Percentiles rank a stretch among this genome's conserved stretches.
Conservation (phyloP, 2,113 vertebrate species). For the Bubo scandiacus region DNA sequence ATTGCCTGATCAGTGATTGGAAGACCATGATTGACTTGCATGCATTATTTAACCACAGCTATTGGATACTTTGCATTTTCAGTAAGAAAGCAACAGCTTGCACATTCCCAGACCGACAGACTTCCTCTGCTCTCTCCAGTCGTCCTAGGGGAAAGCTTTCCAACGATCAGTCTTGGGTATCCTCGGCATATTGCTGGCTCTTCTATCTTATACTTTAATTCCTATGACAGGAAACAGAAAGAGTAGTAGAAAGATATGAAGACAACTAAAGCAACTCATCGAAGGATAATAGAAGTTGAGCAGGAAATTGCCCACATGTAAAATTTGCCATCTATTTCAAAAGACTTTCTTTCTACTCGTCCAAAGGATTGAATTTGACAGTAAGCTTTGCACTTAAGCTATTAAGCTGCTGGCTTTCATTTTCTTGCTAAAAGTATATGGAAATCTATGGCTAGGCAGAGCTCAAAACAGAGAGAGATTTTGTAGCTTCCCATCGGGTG, state of each 20-base stretch:
- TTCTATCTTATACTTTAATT: no score
- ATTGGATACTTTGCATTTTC: background rate
- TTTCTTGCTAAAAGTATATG: background rate
- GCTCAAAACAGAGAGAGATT: background rate
- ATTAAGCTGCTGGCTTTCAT: background rate
- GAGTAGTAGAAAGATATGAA: background rate
- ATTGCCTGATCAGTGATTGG: background rate
- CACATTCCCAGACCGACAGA: rapidly evolving
- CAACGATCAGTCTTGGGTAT: rapidly evolving
- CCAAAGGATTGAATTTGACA: background rate
- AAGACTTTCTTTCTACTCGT: background rate
- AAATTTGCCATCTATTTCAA: background rate
- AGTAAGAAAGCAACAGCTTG: background rate
- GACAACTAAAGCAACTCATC: background rate
- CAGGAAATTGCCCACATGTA: background rate
- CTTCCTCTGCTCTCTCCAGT: background rate
- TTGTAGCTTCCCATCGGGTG: rapidly evolving
- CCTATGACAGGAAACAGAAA: background rate
- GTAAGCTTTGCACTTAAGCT: background rate
- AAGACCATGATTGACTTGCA: rapidly evolving
- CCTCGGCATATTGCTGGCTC: rapidly evolving
- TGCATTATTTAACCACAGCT: background rate
- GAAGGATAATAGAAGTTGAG: background rate
- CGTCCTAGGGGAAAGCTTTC: background rate
- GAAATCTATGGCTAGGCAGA: background rate